Evolutionary conservation across 2,888 invertebrate species (phyloP).

Genomic region (Gandaritis pyraliata): DNA sequence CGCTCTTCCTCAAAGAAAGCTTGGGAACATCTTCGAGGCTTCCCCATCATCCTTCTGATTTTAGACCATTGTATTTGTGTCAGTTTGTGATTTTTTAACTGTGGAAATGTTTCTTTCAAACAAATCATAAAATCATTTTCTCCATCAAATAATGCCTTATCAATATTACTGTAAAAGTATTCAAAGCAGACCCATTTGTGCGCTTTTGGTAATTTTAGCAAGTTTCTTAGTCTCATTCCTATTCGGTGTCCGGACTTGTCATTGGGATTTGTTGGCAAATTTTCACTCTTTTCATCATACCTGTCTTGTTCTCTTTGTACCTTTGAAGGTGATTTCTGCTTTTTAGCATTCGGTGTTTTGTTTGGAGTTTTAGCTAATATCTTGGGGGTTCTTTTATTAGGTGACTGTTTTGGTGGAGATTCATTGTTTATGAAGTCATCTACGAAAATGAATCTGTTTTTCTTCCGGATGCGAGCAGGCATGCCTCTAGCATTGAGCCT

Average conservation of each 20-base stretch:
- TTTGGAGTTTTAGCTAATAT: constrained; percentile 79
- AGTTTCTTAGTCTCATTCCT: constrained; percentile 94
- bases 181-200: constrained; percentile 99
- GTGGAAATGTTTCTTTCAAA: constrained; percentile 96
- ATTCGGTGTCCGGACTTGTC: constrained; percentile 95
- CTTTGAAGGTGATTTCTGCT: constrained; percentile 81
- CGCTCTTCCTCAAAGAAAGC: constrained; percentile 98
- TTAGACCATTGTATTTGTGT: constrained; percentile 97
- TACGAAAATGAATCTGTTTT: constrained; percentile 94
- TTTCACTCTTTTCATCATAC: constrained; percentile 74
- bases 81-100: constrained; percentile 92
- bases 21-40: constrained; percentile 96
- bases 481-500: constrained; percentile 93
- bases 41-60: constrained; percentile 97
- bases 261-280: constrained; percentile 86
- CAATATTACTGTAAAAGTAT: constrained; percentile 99
- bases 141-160: constrained; percentile 96
- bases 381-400: constrained; percentile 86
- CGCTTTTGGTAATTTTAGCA: constrained; percentile 98
- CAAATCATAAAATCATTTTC: constrained; percentile 98
- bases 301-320: constrained; percentile 76
- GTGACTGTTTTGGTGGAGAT: constrained; percentile 89
- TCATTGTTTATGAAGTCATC: constrained; percentile 91
- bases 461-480: constrained; percentile 95
- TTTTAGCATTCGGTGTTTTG: constrained; percentile 73